These are phyloP conservation scores for Hypocryptadius cinnamomeus DNA, from an alignment of 2,113 vertebrate species.

Conservation along the genomic window DNA sequence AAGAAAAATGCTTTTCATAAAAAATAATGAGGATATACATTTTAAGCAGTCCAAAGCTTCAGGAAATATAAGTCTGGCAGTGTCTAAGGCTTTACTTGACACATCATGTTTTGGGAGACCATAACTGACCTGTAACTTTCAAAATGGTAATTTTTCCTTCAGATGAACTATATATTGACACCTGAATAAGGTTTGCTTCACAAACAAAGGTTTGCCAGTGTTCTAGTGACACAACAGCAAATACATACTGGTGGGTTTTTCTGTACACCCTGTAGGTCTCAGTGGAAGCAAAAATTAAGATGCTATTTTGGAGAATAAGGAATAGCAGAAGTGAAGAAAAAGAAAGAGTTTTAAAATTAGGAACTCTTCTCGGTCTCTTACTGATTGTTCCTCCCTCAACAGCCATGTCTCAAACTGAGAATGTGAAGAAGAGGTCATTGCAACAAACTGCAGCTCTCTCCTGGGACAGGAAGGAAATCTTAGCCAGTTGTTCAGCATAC, in stretches of 20 bases:
- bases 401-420: not conserved
- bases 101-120: not conserved
- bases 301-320: not conserved
- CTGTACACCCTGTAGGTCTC: not conserved
- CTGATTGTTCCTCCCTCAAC: not conserved
- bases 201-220: not conserved
- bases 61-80: not conserved
- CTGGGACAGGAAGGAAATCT: not conserved
- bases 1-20: constrained; percentile 30
- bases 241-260: not conserved
- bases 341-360: not conserved
- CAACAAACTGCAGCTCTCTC: not conserved
- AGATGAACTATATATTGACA: not conserved
- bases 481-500: not conserved
- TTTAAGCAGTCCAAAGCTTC: not conserved
- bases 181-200: not conserved
- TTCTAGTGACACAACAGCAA: not conserved
- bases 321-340: not conserved
- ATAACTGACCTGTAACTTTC: not conserved
- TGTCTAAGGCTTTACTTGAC: not conserved
- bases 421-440: not conserved
- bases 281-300: not conserved
- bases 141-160: not conserved
- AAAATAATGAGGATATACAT: not conserved
- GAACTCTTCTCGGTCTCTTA: not conserved